Base-by-base conservation (phyloP, 2,797 vertebrate species). In the Apogon hyalosoma region DNA sequence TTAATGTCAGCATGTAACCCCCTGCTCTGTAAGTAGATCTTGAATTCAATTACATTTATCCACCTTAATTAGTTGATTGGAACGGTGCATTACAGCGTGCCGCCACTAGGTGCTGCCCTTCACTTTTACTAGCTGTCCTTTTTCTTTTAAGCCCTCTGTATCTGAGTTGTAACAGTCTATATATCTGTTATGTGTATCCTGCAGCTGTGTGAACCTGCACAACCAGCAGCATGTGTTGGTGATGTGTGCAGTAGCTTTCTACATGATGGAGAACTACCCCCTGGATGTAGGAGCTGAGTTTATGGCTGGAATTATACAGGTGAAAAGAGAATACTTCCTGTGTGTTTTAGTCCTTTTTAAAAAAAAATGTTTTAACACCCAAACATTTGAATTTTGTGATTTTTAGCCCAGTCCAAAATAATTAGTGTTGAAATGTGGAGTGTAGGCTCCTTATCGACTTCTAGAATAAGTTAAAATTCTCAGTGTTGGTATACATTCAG, bases 231-330 rank as follows among this genome's bases (percentile, higher is more conserved):
- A 99, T 9, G 95, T 98, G 80, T 89, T 99, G 89, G 96, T 99
- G 41, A 98, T 98, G 95, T 98, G 98, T 11, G 97, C 98, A 10
- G 94, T 97, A 18, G 97, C 98, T 0, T 99, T 99, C 90, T 99
- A 99, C 92, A 94, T 99, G 94, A 97, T 99, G 0, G 98, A 99
- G 91, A 99, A 99, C 88, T 99, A 99, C 65, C 97, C 97, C 6
- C 91, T 97, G 79, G 98, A 99, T 69, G 97, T 99, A 1, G 98
- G 96, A 10, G 89, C 96, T 0, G 98, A 99, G 65, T 99, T 99
- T 63, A 98, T 97, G 55, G 96, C 96, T 0, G 94, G 95, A 57
- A 75, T 99, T 45, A 97, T 99, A 76, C 98, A 99, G 97, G 98
- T 98, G 87, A 58, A 41, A 6, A 94, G 84, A 49, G 40, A 4